Percentiles rank a stretch among this genome's conserved stretches.
Evolutionary conservation across 2,113 vertebrate species (phyloP).

Genomic region (Scatophagus argus): DNA sequence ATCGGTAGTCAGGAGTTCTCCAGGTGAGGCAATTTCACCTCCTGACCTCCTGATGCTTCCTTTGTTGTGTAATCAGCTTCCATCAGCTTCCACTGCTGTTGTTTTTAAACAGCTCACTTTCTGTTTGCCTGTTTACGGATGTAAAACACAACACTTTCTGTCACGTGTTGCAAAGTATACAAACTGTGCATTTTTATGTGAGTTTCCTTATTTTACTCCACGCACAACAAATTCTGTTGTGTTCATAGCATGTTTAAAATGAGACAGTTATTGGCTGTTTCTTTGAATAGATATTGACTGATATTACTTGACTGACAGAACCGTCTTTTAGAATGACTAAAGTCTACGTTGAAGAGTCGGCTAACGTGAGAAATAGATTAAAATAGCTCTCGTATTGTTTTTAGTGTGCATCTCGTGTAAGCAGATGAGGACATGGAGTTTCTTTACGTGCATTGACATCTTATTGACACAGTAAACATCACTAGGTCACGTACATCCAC

Average conservation of each 20-base stretch:
- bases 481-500: not conserved
- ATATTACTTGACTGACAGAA: not conserved
- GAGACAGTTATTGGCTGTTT: not conserved
- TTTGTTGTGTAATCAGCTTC: too few species aligned
- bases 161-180: not conserved
- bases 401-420: conserved; percentile 1
- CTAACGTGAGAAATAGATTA: not conserved
- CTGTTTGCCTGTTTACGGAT: not conserved
- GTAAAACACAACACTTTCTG: not conserved
- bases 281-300: conserved; percentile 20
- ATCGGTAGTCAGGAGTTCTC: too few species aligned
- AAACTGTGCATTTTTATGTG: not conserved
- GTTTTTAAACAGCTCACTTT: not conserved
- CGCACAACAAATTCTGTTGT: not conserved
- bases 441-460: not conserved
- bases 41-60: not conserved
- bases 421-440: not conserved
- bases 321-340: not conserved
- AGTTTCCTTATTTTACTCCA: not conserved
- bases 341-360: not conserved
- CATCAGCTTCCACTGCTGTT: not conserved
- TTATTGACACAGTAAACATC: conserved; percentile 24
- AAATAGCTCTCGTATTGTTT: not conserved
- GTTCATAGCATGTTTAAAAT: not conserved
- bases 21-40: not conserved